phyloP scores from a whole-genome alignment of 2,797 vertebrate species.

The Apodemus agrarius region DNA sequence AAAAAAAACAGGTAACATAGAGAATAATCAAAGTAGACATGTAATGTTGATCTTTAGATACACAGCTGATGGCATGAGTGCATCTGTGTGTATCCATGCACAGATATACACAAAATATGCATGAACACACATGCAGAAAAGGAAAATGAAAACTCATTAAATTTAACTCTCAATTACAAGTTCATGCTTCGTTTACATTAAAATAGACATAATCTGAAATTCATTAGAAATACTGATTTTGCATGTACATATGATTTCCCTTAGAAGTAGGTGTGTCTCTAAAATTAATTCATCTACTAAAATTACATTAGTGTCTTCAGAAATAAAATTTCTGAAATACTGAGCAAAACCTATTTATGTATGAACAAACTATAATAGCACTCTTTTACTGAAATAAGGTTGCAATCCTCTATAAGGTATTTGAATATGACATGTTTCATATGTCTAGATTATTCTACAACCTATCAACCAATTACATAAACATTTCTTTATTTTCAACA shows the following conservation, averaged over 20 bases:
- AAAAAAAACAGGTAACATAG: too few species aligned
- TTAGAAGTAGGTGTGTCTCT: background rate
- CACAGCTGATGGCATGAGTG: background rate
- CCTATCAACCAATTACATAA: background rate
- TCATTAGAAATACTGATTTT: constrained; percentile 25
- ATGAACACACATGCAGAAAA: background rate
- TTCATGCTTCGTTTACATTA: constrained; percentile 4
- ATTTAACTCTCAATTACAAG: constrained; percentile 17
- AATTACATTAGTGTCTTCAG: constrained; percentile 38
- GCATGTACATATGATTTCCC: constrained; percentile 9
- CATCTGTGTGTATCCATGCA: background rate
- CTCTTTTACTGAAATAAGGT: constrained; percentile 52
- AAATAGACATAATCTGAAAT: constrained; percentile 27
- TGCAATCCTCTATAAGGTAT: constrained; percentile 27
- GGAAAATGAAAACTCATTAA: background rate
- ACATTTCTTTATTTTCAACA: constrained; percentile 7
- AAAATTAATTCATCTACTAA: constrained; percentile 34
- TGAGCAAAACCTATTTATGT: constrained; percentile 13
- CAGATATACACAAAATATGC: background rate
- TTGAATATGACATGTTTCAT: background rate
- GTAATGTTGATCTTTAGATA: background rate
- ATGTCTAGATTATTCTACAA: background rate
- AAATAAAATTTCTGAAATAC: constrained; percentile 45
- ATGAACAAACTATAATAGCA: constrained; percentile 1
- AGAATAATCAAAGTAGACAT: too few species aligned